Percentiles rank a stretch among this genome's conserved stretches.
Evolutionary conservation across 30 jellyfish, hydroid and myxozoan genomes (phyloP).

Genomic region (Chrysaora quinquecirrha): DNA sequence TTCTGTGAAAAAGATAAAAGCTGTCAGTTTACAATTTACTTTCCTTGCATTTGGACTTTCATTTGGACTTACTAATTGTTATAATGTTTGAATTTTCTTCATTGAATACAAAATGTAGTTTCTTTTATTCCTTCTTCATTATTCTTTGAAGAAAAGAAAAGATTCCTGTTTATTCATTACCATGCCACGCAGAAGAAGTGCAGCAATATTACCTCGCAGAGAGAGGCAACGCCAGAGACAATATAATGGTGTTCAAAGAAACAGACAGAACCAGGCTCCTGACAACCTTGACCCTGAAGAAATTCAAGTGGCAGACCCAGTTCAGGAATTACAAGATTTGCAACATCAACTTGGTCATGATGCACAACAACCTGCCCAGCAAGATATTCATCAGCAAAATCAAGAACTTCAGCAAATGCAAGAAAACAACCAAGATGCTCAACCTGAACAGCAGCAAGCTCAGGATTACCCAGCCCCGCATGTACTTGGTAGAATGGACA

Average conservation of each 20-base stretch:
- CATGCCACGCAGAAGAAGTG: not conserved
- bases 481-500: not conserved
- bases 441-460: not conserved
- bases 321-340: too few species aligned
- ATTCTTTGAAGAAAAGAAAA: not conserved
- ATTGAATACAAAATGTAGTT: not conserved
- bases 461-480: conserved; percentile 5
- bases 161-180: not conserved
- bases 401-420: not conserved
- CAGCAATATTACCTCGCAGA: not conserved
- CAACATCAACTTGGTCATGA: too few species aligned
- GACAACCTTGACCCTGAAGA: not conserved
- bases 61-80: not conserved
- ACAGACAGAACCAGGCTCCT: not conserved
- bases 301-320: too few species aligned
- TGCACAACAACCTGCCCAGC: not conserved
- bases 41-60: not conserved
- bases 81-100: not conserved
- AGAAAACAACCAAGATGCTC: not conserved
- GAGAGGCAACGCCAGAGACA: not conserved
- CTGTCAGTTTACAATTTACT: not conserved
- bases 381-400: not conserved
- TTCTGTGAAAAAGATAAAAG: too few species aligned
- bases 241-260: not conserved
- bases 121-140: not conserved